Percentiles rank a stretch among this genome's conserved stretches.
These are phyloP conservation scores for Myrmecophaga tridactyla DNA, from an alignment of 2,113 vertebrate genomes.

Conservation along the genomic window DNA sequence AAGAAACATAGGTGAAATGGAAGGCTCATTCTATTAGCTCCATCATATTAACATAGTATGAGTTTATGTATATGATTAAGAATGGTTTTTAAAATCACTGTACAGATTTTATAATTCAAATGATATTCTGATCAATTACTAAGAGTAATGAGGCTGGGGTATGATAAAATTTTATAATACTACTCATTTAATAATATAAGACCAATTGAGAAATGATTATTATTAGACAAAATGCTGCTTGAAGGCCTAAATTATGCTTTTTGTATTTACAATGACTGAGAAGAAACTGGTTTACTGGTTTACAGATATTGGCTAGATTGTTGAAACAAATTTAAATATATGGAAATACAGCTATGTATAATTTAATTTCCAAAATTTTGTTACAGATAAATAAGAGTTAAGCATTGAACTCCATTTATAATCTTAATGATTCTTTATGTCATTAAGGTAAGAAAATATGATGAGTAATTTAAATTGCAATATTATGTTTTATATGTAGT, in stretches of 20 bases:
- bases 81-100: not conserved
- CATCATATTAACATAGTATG: not conserved
- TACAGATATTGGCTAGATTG: not conserved
- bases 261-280: not conserved
- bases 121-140: not conserved
- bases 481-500: not conserved
- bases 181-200: not conserved
- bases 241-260: not conserved
- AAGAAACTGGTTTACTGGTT: not conserved
- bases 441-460: not conserved
- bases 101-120: not conserved
- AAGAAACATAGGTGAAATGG: not conserved
- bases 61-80: not conserved
- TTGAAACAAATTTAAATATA: constrained; percentile 12
- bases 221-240: not conserved
- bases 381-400: not conserved
- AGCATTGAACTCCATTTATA: not conserved
- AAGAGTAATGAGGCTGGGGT: not conserved
- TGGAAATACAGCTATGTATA: not conserved
- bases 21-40: not conserved
- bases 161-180: constrained; percentile 6
- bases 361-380: not conserved
- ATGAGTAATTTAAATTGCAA: not conserved
- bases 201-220: not conserved
- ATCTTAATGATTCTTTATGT: not conserved